Base-by-base conservation (phyloP, 2,113 vertebrate species). In the Motacilla tschutschensis region DNA sequence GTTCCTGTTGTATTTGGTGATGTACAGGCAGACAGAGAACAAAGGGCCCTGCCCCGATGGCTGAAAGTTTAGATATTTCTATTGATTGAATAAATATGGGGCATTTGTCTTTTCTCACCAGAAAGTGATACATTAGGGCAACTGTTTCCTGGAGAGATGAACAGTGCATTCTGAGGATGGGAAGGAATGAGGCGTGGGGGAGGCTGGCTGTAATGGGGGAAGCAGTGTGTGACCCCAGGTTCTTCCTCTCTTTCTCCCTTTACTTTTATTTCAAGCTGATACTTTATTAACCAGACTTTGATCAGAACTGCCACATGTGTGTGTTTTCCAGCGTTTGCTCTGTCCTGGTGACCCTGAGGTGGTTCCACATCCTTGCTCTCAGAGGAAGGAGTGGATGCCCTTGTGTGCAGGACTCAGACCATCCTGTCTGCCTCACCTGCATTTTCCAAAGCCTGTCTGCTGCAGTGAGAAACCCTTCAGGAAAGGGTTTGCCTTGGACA, bases 1-100 rank as follows among this genome's bases (percentile, higher is more conserved):
- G 67, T 62, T 93, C 67, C 81, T 88, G 57, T 41, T 71, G 2
- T 2, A 29, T 60, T 29, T 36, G 59, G 63, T 58, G 59, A 78
- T 64, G 57, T 21, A 33, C 67, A 82, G 62, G 79, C 3, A 82
- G 62, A 81, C 3, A 67, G 36, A 71, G 75, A 87, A 79, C 48
- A 80, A 72, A 88, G 72, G n/a, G 54, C 19, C 40, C 63, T 82
- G 66, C 77, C 50, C n/a, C 0, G 0, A 54, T 58, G 80, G n/a
- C 58, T 69, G 66, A 15, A 58, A 78, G 59, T 79, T 69, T 29
- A 48, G 60, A 6, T 84, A 73, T 79, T 84, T 90, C 67, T 71
- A 26, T 46, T 20, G 75, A 88, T 74, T 86, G 74, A 87, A 83
- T 79, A 89, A 89, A 89, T 89, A 80, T 53, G 47, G 40, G 73